These are phyloP conservation scores for Heliconius hortense DNA, from an alignment of 2,888 invertebrate species.

Conservation along the genomic window DNA sequence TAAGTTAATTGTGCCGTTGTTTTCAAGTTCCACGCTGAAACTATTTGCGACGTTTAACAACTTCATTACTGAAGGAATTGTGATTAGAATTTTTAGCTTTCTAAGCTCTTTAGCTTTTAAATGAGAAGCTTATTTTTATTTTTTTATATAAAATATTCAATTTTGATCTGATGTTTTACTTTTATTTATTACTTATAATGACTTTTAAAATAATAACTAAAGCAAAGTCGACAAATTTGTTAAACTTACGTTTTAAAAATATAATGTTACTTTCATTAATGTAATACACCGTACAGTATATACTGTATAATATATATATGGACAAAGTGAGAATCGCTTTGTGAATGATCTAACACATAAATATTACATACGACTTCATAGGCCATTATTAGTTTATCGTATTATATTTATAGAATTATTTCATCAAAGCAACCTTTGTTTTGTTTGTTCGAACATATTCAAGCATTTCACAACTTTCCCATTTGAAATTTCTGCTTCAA, in stretches of 20 bases:
- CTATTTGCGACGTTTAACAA: constrained; percentile 20
- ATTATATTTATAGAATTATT: neutral
- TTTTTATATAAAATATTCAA: neutral
- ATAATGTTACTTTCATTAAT: no score
- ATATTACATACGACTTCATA: no score
- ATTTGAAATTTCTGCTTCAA: constrained; percentile 32
- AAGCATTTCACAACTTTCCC: constrained; percentile 29
- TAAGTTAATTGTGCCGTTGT: constrained; percentile 18
- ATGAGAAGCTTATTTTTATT: neutral
- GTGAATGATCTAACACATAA: no score
- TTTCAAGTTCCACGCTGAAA: neutral
- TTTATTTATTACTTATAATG: no score
- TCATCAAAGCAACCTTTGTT: neutral
- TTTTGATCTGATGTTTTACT: no score
- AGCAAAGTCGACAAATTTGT: no score
- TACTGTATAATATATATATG: no score
- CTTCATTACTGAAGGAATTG: constrained; percentile 8
- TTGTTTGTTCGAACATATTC: constrained; percentile 21
- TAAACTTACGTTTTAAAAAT: no score
- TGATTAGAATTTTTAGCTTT: constrained; percentile 14
- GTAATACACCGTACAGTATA: no score
- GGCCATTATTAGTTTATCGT: neutral
- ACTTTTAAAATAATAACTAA: no score
- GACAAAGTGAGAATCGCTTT: no score
- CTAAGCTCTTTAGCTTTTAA: neutral